A percentile compares a stretch with the other conserved stretches of the same genome.
Evolutionary conservation across 2,888 invertebrate genomes (phyloP).

Genomic region (Eulithis prunata): DNA sequence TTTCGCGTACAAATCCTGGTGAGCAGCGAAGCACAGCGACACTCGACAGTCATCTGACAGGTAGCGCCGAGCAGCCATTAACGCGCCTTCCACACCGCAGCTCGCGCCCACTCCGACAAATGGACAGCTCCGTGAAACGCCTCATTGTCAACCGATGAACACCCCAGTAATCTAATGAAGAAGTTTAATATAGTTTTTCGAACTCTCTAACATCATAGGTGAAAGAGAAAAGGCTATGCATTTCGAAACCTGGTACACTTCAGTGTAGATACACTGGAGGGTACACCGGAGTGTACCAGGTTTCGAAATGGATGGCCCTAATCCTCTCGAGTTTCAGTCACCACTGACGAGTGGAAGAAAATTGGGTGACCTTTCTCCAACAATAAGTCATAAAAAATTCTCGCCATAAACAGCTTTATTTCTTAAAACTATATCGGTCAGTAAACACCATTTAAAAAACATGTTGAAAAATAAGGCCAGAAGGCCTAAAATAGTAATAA

Average conservation of each 20-base stretch:
- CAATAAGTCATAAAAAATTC: too few species aligned
- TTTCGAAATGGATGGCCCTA: too few species aligned
- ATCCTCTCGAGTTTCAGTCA: too few species aligned
- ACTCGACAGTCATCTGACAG: slow-evolving; percentile 77
- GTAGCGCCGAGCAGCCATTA: slow-evolving; percentile 68
- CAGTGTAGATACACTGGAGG: too few species aligned
- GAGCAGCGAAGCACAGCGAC: slow-evolving; percentile 54
- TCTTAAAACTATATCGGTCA: too few species aligned
- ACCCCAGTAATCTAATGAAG: slow-evolving; percentile 44
- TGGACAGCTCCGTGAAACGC: slow-evolving; percentile 60
- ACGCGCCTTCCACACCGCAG: slow-evolving; percentile 53
- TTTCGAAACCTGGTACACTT: too few species aligned
- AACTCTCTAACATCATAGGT: neutral
- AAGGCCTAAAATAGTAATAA: slow-evolving; percentile 1
- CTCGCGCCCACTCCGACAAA: slow-evolving; percentile 42
- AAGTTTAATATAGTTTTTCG: slow-evolving; percentile 20
- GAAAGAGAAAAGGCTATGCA: too few species aligned
- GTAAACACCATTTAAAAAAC: too few species aligned
- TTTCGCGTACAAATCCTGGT: slow-evolving; percentile 50
- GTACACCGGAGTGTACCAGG: too few species aligned
- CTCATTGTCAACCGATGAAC: slow-evolving; percentile 54
- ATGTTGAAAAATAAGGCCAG: neutral
- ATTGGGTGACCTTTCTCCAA: too few species aligned
- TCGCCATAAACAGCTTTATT: too few species aligned
- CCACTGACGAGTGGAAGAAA: too few species aligned